Percentiles rank a stretch among this genome's conserved stretches.
Conservation (phyloP, 2,888 invertebrate genomes). For the Tetheella fluctuosa region DNA sequence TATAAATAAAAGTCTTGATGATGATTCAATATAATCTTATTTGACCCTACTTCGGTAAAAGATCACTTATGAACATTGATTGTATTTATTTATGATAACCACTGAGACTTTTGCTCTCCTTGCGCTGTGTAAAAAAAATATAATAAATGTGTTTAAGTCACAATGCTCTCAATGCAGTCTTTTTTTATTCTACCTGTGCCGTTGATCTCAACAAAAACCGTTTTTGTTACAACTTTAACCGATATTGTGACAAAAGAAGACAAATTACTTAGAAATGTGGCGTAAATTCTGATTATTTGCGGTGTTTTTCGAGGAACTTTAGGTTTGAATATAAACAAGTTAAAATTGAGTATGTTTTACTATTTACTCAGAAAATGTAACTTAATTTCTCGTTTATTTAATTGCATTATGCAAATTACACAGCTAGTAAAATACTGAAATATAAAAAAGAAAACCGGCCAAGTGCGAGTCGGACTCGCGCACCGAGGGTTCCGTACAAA, state of each 20-base stretch:
- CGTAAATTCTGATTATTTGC: slow-evolving; percentile 11
- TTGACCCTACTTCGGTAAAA: too few species aligned
- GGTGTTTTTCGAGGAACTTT: not conserved
- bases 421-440: not conserved
- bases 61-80: too few species aligned
- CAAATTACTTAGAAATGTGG: slow-evolving; percentile 13
- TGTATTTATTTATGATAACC: not conserved
- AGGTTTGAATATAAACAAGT: not conserved
- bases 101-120: not conserved
- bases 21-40: too few species aligned
- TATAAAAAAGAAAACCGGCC: slow-evolving; percentile 13
- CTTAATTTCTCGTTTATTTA: not conserved
- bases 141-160: slow-evolving; percentile 1
- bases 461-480: too few species aligned
- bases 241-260: slow-evolving; percentile 2
- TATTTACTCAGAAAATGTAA: not conserved
- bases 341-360: not conserved
- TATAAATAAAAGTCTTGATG: too few species aligned
- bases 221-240: slow-evolving; percentile 10
- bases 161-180: not conserved
- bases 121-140: not conserved
- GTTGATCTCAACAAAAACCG: not conserved
- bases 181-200: slow-evolving; percentile 3
- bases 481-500: too few species aligned
- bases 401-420: not conserved